phyloP scores from a whole-genome alignment of 2,113 vertebrate genomes.

The Cyprinus carpio region DNA sequence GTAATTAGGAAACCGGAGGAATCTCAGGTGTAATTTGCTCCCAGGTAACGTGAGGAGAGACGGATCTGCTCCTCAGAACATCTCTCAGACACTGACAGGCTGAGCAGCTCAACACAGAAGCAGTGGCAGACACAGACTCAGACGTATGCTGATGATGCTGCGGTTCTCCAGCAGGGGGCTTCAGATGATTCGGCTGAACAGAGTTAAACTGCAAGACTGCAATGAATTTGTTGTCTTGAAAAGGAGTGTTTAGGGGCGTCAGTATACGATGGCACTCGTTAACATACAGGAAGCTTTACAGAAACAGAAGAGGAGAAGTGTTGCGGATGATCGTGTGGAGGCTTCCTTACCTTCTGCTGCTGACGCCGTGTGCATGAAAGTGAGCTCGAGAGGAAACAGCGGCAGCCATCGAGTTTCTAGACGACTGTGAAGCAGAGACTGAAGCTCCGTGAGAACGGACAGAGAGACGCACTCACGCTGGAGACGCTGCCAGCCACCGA shows the following conservation, averaged over 20 bases:
- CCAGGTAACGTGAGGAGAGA: neutral
- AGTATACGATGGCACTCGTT: too few relatives aligned
- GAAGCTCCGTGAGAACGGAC: conserved; percentile 74
- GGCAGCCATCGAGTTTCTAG: conserved; percentile 88
- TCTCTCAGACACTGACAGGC: too few relatives aligned
- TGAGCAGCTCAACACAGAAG: too few relatives aligned
- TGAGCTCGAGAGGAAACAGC: conserved; percentile 79
- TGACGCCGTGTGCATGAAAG: conserved; percentile 66
- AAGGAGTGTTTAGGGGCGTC: too few relatives aligned
- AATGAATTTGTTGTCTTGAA: too few relatives aligned
- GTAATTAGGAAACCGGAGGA: conserved; percentile 13
- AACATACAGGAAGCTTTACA: neutral
- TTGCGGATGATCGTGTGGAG: neutral
- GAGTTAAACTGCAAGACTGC: too few relatives aligned
- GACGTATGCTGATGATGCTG: too few relatives aligned
- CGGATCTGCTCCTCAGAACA: too few relatives aligned
- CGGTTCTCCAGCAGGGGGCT: too few relatives aligned
- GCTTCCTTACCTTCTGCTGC: conserved; percentile 74
- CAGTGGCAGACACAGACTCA: too few relatives aligned
- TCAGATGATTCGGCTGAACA: too few relatives aligned
- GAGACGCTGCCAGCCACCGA: conserved; percentile 82
- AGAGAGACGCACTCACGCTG: conserved; percentile 72
- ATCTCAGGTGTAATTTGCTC: neutral
- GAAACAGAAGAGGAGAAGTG: neutral
- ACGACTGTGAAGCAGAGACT: conserved; percentile 76